phyloP scores from a whole-genome alignment of 2,797 vertebrate genomes.

The Parauchenoglanis punctatus region DNA sequence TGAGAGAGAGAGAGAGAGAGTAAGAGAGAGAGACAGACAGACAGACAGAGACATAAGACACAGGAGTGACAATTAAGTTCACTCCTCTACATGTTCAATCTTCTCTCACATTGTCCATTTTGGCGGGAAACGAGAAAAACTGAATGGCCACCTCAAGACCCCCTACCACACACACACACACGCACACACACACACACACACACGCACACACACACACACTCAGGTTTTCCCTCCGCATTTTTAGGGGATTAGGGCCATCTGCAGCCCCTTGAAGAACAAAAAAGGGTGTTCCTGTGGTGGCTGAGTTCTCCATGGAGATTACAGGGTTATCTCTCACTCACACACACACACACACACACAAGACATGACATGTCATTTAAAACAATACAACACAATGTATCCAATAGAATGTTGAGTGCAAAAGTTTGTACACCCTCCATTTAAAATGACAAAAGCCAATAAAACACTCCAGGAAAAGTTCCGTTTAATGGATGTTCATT shows the following conservation, averaged over 20 bases:
- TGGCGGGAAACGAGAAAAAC: slow-evolving; percentile 78
- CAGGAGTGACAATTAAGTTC: slow-evolving; percentile 60
- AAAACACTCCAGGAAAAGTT: background rate
- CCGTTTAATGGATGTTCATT: background rate
- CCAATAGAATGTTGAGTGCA: background rate
- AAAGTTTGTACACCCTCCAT: slow-evolving; percentile 8
- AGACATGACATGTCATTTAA: background rate
- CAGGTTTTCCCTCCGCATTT: slow-evolving; percentile 74
- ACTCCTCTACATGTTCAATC: slow-evolving; percentile 58
- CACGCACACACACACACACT: slow-evolving; percentile 56
- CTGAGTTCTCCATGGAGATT: slow-evolving; percentile 45
- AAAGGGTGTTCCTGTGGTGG: slow-evolving; percentile 59
- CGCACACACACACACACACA: slow-evolving; percentile 61
- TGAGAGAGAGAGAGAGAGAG: background rate
- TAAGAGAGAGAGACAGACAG: background rate
- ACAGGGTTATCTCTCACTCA: slow-evolving; percentile 36
- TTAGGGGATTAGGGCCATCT: slow-evolving; percentile 83
- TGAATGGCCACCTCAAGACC: slow-evolving; percentile 54
- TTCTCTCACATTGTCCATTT: slow-evolving; percentile 66
- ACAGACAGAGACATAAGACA: background rate
- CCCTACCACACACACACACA: slow-evolving; percentile 33
- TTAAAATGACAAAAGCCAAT: background rate
- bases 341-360: slow-evolving; percentile 15
- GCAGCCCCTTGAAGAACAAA: slow-evolving; percentile 82
- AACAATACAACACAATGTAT: background rate